Conservation (phyloP, 2,888 invertebrate genomes). For the Eumacrocentrus americanus region DNA sequence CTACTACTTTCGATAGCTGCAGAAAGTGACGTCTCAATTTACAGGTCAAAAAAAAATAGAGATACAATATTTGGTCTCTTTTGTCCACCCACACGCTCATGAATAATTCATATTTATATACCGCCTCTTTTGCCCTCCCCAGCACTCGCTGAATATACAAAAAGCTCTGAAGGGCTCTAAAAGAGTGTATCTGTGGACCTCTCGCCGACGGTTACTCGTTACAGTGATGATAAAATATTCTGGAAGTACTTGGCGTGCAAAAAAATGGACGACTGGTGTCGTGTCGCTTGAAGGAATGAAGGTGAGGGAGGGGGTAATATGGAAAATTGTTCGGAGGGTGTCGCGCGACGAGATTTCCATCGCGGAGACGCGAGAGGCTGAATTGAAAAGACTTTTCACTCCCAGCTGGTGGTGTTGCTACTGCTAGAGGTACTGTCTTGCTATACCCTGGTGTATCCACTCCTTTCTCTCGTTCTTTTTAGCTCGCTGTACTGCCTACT, state of each 20-base stretch:
- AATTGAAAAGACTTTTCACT: conserved; percentile 27
- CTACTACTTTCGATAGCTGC: too few relatives aligned
- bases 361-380: conserved; percentile 14
- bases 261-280: conserved; percentile 19
- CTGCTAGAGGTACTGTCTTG: conserved; percentile 13
- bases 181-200: neutral
- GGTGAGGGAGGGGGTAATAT: conserved; percentile 28
- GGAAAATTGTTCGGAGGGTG: conserved; percentile 35
- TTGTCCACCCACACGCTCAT: neutral
- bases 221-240: conserved; percentile 17
- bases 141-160: neutral
- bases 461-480: neutral
- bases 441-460: conserved; percentile 2
- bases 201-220: conserved; percentile 15
- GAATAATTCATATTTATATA: conserved; percentile 6
- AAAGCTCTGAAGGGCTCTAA: neutral
- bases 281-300: conserved; percentile 12
- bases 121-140: neutral
- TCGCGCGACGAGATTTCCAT: conserved; percentile 35
- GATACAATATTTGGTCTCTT: neutral
- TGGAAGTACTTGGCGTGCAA: neutral
- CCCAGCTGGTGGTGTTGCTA: neutral
- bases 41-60: neutral
- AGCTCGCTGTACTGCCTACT: neutral
- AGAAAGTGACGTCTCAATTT: too few relatives aligned